A percentile compares a stretch with the other conserved stretches of the same genome.
Conservation (phyloP, 1,140 invertebrate species). For the Teleogryllus occipitalis region DNA sequence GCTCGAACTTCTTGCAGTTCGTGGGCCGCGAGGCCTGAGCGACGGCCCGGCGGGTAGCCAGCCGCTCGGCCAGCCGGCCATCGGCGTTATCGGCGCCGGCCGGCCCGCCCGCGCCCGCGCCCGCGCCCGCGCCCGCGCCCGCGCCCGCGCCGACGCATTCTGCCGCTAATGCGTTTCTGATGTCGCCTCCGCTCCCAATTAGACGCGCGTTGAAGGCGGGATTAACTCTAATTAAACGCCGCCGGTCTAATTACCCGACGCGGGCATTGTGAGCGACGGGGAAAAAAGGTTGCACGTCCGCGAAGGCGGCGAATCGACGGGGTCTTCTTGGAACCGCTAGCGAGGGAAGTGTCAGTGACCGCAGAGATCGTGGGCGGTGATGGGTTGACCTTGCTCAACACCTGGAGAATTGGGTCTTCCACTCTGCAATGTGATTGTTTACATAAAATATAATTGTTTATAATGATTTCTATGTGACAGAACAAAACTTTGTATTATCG, state of each 20-base stretch:
- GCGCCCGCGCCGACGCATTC: not conserved
- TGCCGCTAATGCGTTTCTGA: slow-evolving; percentile 3
- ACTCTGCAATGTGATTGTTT: no score
- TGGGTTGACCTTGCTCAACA: not conserved
- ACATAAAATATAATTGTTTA: no score
- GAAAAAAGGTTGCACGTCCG: not conserved
- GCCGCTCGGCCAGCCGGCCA: not conserved
- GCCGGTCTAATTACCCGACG: not conserved
- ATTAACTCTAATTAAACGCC: not conserved
- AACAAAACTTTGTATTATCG: no score
- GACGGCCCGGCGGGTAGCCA: no score
- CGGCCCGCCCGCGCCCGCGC: no score
- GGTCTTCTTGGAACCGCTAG: not conserved
- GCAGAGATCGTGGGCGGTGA: not conserved
- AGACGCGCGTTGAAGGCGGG: not conserved
- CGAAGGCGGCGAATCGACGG: not conserved
- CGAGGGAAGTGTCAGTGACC: not conserved
- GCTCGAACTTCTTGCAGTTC: no score
- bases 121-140: no score
- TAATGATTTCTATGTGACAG: no score
- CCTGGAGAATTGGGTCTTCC: no score
- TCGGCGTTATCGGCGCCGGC: not conserved
- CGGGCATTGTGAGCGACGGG: not conserved
- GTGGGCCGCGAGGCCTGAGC: no score
- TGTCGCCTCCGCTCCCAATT: not conserved